Base-by-base conservation (phyloP, 1,140 invertebrate genomes). In the Solenopsis fugax region DNA sequence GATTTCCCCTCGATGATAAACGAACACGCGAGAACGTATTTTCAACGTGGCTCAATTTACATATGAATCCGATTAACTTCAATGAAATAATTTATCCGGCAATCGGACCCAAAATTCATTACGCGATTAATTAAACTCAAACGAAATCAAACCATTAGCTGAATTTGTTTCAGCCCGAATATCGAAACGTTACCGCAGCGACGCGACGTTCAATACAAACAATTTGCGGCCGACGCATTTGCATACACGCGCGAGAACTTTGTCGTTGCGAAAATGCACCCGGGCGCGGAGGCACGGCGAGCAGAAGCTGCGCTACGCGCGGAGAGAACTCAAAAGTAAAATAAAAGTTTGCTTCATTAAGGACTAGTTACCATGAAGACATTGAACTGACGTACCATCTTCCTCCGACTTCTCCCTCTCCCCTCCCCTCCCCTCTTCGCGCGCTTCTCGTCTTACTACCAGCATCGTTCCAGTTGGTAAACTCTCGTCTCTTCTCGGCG, bases 331-430 rank as follows among this genome's bases (percentile, higher is more conserved):
- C 52, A 78, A 82, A 90, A 90, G 88, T 90, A 90, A 90, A 90
- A 90, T 90, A 90, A 90, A 90, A 90, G 85, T 90, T 90, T 90
- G 88, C 89, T 90, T 90, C 89, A 89, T 90, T 90, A 90, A 90
- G 89, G 78, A 78, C 89, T 90, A 89, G 89, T 90, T 90, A 90
- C 88, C 88, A 90, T 89, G 88, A 89, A 90, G 88, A 89, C 88
- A 90, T 87, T 87, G 84, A 90, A 90, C 88, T 65, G 88, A 87
- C 88, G 88, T 89, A 87, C 84, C 84, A 64, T 82, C 76, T 56
- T 58, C 64, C 37, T 12, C 37, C 34, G 13, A 16, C 24, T 37
- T 56, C 9, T 34, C n/a, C 12, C 12, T 16, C 16, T 24, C 34
- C 50, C 78, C 12, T 12, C n/a, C 29, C 18, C 34, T 45, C 12